Evolutionary conservation across 2,113 vertebrate species (phyloP).

Genomic region (Amblyornis subalaris): DNA sequence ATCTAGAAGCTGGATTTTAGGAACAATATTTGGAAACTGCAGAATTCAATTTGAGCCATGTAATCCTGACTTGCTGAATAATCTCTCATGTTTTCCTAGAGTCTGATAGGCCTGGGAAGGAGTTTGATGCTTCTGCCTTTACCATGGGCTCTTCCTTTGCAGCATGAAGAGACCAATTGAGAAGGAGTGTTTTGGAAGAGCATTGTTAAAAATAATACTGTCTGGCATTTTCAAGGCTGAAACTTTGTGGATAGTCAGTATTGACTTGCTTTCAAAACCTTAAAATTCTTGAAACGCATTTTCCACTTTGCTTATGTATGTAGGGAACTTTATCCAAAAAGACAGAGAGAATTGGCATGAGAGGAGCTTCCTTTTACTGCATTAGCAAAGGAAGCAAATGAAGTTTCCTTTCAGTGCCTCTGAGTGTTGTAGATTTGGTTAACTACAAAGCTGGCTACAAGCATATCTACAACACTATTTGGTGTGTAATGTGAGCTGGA

Average conservation of each 20-base stretch:
- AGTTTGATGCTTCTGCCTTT: neutral
- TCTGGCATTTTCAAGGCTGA: neutral
- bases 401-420: neutral
- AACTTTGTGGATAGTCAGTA: neutral
- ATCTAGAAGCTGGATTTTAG: neutral
- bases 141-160: neutral
- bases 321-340: neutral
- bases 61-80: neutral
- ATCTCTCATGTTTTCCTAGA: neutral
- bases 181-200: neutral
- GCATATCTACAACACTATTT: neutral
- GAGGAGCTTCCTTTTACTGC: neutral
- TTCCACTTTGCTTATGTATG: neutral
- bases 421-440: neutral
- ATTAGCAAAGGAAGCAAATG: neutral
- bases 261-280: neutral
- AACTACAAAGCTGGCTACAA: neutral
- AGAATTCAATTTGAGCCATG: neutral
- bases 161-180: neutral
- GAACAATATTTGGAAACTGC: neutral
- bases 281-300: neutral
- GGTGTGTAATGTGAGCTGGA: neutral
- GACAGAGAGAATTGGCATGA: fast-evolving
- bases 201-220: neutral
- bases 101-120: neutral